Conservation (phyloP, 2,113 vertebrate genomes). For the Pica pica region DNA sequence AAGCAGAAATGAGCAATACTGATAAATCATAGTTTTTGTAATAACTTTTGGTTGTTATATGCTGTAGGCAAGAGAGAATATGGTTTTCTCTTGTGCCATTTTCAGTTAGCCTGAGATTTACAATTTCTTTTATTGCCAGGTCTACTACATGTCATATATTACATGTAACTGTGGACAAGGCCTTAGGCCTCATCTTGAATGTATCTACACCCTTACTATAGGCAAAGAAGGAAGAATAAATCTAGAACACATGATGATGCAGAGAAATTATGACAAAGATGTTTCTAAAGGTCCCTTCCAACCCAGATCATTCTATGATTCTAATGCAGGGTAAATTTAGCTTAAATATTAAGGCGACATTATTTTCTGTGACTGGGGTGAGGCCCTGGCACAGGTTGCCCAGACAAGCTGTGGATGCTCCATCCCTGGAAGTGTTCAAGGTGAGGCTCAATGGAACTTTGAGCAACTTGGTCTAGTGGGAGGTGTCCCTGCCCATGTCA, state of each 20-base stretch:
- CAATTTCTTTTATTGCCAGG: not conserved
- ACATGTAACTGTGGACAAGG: not conserved
- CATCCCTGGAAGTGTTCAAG: not conserved
- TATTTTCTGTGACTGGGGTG: not conserved
- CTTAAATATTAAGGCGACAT: not conserved
- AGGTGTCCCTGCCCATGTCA: rapidly evolving
- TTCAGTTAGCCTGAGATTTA: not conserved
- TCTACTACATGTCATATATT: not conserved
- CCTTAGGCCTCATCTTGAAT: not conserved
- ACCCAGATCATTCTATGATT: not conserved
- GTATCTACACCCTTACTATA: not conserved
- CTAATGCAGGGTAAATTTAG: not conserved
- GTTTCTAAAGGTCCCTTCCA: not conserved
- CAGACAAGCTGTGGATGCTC: not conserved
- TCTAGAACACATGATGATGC: not conserved
- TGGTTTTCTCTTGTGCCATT: not conserved
- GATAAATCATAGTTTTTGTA: not conserved
- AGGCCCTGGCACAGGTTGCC: not conserved
- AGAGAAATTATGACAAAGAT: not conserved
- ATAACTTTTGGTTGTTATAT: not conserved
- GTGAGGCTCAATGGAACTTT: not conserved
- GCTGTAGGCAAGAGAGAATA: not conserved
- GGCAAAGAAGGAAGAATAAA: not conserved
- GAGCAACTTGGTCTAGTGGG: not conserved
- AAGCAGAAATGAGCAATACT: not conserved